Evolutionary conservation across 2,113 vertebrate genomes (phyloP).

Genomic region (Sakesphorus luctuosus): DNA sequence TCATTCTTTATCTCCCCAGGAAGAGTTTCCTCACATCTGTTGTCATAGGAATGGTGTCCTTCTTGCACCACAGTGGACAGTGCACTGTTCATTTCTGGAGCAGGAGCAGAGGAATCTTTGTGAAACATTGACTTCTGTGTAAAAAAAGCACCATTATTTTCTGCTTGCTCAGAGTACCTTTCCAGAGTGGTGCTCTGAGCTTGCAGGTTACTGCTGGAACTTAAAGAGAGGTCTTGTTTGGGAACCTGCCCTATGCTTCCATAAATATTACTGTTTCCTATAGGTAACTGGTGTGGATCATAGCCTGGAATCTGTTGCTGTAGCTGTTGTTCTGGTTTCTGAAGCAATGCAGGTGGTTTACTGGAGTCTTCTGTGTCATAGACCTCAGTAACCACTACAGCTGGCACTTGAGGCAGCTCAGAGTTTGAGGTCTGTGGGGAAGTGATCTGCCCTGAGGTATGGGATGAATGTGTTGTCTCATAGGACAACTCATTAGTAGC

Average conservation of each 20-base stretch:
- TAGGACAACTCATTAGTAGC: slow-evolving; percentile 79
- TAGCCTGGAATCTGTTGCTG: slow-evolving; percentile 69
- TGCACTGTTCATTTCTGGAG: slow-evolving; percentile 62
- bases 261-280: slow-evolving; percentile 59
- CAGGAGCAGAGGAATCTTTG: slow-evolving; percentile 76
- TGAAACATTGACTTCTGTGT: slow-evolving; percentile 80
- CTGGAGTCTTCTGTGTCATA: slow-evolving; percentile 75
- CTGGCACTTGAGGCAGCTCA: slow-evolving; percentile 82
- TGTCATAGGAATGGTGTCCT: slow-evolving; percentile 64
- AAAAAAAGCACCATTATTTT: slow-evolving; percentile 78
- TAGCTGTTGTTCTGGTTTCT: slow-evolving; percentile 73
- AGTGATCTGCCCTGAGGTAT: slow-evolving; percentile 91
- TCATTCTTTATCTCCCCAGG: slow-evolving; percentile 71
- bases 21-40: slow-evolving; percentile 56
- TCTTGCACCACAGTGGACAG: slow-evolving; percentile 56
- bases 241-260: slow-evolving; percentile 69
- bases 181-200: slow-evolving; percentile 71
- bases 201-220: slow-evolving; percentile 75
- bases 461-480: slow-evolving; percentile 80
- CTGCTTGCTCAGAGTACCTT: slow-evolving; percentile 74
- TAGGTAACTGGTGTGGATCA: slow-evolving; percentile 54
- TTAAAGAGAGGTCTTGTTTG: slow-evolving; percentile 72
- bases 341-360: slow-evolving; percentile 70
- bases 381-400: slow-evolving; percentile 75
- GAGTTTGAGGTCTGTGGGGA: slow-evolving; percentile 82